Evolutionary conservation across 2,113 vertebrate genomes (phyloP), one percentile per base, ranked within the genome.

Genomic region (Eptatretus burgeri): DNA sequence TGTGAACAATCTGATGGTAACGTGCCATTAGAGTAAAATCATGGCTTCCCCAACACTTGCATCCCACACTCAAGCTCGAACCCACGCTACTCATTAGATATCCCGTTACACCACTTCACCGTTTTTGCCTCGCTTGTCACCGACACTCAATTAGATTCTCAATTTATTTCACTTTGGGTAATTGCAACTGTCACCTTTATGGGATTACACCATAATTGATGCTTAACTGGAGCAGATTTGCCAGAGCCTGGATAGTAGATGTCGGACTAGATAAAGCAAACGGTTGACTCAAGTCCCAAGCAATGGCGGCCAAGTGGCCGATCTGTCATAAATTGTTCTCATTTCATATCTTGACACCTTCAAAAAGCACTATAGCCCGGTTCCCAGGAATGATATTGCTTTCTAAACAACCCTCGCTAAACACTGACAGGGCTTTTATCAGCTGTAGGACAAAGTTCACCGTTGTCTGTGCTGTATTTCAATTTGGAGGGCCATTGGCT

Each of bases 151-250:
- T 60, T 60, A 60, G 56, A 60, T 60, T 60, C 56, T 60, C 56
- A 60, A 60, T 60, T 60, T 60, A 60, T 60, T 60, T 60, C 56
- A 60, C 56, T 60, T 60, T 60, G 56, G 56, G 56, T 60, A 60
- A 60, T 60, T 60, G 56, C 56, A 60, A 60, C 56, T 60, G 56
- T 20, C 56, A 60, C 56, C 56, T 60, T 60, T 60, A 60, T 60
- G 56, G 56, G 56, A 60, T 60, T 60, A 60, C 56, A 20, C 56
- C 20, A 20, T 60, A 60, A 60, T 60, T 60, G 56, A 60, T 60
- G 56, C 20, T 60, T 60, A 60, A 60, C 56, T n/a, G 56, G 56
- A 20, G 20, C 56, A 60, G 56, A 60, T 60, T 60, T 60, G 56
- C 56, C 20, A 20, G 56, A 60, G 20, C 20, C 56, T n/a, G 56